Evolutionary conservation across 2,888 invertebrate genomes (phyloP).

Genomic region (Tuta absoluta): DNA sequence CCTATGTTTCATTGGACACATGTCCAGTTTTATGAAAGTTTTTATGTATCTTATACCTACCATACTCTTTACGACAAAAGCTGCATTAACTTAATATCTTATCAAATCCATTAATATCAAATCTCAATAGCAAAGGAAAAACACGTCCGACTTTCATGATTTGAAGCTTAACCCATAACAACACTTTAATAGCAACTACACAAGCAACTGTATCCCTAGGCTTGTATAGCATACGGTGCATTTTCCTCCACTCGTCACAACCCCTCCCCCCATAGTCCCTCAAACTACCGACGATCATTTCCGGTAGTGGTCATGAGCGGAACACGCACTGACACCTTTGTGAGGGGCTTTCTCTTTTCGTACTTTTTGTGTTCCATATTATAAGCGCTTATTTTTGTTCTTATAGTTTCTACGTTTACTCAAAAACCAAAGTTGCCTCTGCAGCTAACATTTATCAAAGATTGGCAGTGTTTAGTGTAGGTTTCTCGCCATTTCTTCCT

Average conservation of each 20-base stretch:
- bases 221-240: not conserved
- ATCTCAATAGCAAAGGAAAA: too few relatives aligned
- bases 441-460: too few relatives aligned
- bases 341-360: not conserved
- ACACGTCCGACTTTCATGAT: not conserved
- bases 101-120: too few relatives aligned
- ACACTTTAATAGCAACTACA: not conserved
- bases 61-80: too few relatives aligned
- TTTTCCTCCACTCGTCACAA: not conserved
- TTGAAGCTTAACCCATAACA: not conserved
- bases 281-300: constrained; percentile 10
- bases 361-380: not conserved
- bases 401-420: not conserved
- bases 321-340: constrained; percentile 8
- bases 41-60: too few relatives aligned
- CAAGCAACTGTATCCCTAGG: not conserved
- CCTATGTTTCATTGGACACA: too few relatives aligned
- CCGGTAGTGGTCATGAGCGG: not conserved
- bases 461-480: too few relatives aligned
- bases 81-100: too few relatives aligned
- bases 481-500: too few relatives aligned
- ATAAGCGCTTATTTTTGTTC: not conserved
- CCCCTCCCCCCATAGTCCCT: not conserved
- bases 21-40: too few relatives aligned
- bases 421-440: too few relatives aligned